Conservation (phyloP, 2,888 invertebrate species). For the Imbricaverruca yamaguchii region DNA sequence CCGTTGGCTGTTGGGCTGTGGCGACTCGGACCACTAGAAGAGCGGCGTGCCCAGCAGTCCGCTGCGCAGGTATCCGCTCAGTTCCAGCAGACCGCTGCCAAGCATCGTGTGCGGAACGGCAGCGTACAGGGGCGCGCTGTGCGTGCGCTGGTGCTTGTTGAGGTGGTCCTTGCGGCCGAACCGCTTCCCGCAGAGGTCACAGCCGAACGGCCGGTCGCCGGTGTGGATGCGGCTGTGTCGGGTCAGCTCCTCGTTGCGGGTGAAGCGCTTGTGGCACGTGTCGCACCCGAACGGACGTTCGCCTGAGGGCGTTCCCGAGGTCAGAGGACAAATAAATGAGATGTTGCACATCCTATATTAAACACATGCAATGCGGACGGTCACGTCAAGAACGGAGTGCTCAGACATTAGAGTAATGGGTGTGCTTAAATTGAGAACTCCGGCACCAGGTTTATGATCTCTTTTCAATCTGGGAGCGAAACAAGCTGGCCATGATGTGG, state of each 20-base stretch:
- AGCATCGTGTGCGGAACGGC: not conserved
- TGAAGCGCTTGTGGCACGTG: constrained; percentile 81
- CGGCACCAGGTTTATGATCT: no score
- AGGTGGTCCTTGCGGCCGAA: constrained; percentile 73
- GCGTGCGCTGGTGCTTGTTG: constrained; percentile 50
- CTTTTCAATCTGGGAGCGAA: no score
- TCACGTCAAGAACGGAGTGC: no score
- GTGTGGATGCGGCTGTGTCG: constrained; percentile 71
- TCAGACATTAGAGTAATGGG: no score
- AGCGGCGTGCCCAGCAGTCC: not conserved
- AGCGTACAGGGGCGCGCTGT: constrained; percentile 19
- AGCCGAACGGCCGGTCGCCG: constrained; percentile 64
- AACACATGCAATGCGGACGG: no score
- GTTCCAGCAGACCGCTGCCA: not conserved
- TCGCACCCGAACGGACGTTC: constrained; percentile 84
- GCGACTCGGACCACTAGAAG: not conserved
- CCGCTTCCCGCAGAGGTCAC: constrained; percentile 66
- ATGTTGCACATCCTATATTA: no score
- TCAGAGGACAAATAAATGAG: no score
- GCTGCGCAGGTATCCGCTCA: not conserved
- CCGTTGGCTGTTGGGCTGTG: no score
- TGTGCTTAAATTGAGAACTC: no score
- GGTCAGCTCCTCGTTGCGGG: constrained; percentile 83
- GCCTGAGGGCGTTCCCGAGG: constrained; percentile 45
- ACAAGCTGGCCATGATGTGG: no score